Base-by-base conservation (phyloP, 2,797 vertebrate genomes). In the Coranthus polyacanthus region DNA sequence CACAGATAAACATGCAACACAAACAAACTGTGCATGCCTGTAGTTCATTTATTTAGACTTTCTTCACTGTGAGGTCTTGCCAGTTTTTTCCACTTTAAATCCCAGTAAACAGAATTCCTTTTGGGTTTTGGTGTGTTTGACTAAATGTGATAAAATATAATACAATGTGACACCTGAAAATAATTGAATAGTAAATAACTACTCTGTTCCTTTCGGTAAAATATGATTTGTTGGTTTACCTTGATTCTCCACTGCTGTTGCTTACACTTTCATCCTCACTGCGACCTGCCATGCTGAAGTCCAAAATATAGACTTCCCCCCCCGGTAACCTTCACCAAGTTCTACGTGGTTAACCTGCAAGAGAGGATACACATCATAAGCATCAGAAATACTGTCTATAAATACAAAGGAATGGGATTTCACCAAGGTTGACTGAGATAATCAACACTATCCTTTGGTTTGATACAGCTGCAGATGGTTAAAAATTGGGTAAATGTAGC, bases 201-300 rank as follows among this genome's bases (percentile, higher is more conserved):
- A 16, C 7, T 15, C 0, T 13, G 1, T 7, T n/a, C 0, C 15
- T 21, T 15, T 47, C 12, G 4, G 4, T 8, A 1, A 73, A 34
- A 45, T 6, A 36, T 21, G 11, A 43, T 12, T 5, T 15, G 4
- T 2, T 32, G 9, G 6, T 58, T 92, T 95, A 98, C 98, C 97
- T 99, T 86, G 97, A 98, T 81, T 98, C 97, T 84, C 95, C 96
- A 79, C 95, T 97, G 87, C 95, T 98, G 90, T 98, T 99, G 95
- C 95, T 97, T 84, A 94, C 81, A 83, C 95, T 97, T 92, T 99
- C 97, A 83, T 98, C 96, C 92, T 99, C 97, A 85, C 95, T 97
- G 77, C 97, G 97, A 84, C 95, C 96, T 93, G 97, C 98, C 98
- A 99, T 99, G 91, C 90, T 96, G 93, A 93, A 84, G 70, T 78